Conservation (phyloP, 1,140 invertebrate species). For the Wasmannia auropunctata region DNA sequence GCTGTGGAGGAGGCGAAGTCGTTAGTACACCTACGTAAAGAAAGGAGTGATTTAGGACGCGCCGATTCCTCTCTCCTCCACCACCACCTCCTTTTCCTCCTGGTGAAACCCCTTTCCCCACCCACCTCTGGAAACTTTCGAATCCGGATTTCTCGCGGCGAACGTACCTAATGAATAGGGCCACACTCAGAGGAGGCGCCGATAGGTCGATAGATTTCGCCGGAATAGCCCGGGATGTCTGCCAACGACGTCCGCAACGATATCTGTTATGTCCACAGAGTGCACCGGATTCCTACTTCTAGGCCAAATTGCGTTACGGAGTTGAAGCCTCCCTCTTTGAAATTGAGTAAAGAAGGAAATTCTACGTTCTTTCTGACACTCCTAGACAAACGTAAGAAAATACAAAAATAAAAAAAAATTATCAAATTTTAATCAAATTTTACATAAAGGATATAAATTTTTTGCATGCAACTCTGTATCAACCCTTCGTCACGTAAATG, state of each 20-base stretch:
- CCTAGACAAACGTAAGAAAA: background rate
- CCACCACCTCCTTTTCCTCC: background rate
- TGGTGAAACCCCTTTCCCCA: background rate
- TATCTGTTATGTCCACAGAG: conserved; percentile 27
- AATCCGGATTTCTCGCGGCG: conserved; percentile 52
- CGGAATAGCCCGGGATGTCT: conserved; percentile 6
- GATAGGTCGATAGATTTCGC: conserved; percentile 51
- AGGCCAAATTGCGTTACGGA: conserved; percentile 15
- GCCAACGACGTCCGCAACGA: conserved; percentile 44
- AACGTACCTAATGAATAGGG: conserved; percentile 47
- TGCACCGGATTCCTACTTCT: background rate
- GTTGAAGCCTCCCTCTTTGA: background rate
- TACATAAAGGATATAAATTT: background rate
- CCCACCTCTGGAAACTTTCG: conserved; percentile 31
- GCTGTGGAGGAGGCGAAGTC: conserved; percentile 69
- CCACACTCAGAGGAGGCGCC: conserved; percentile 6
- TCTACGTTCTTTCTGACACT: background rate
- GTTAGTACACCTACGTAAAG: conserved; percentile 75
- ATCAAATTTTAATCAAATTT: background rate
- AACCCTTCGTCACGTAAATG: background rate
- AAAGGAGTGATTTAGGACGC: conserved; percentile 73
- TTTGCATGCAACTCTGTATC: background rate
- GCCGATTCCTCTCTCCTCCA: conserved; percentile 15
- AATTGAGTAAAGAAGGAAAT: background rate
- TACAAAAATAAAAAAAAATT: background rate